Percentiles rank a stretch among this genome's conserved stretches.
Conservation (phyloP, 2,888 invertebrate genomes). For the Hirtodrosophila trivittata region DNA sequence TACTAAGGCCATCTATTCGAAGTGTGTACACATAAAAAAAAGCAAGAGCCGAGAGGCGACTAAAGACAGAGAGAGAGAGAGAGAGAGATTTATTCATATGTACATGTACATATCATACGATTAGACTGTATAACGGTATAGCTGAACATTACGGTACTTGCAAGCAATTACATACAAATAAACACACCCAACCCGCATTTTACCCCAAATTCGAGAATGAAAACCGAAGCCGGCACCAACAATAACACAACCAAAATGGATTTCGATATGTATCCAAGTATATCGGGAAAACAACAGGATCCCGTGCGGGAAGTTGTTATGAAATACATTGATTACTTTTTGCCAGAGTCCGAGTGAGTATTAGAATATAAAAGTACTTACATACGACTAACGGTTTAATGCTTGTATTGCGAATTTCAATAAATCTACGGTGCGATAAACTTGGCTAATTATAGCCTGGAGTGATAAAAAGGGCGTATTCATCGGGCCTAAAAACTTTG, state of each 20-base stretch:
- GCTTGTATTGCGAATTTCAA: background rate
- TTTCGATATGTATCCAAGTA: conserved; percentile 86
- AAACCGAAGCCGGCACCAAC: conserved; percentile 77
- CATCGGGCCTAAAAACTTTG: background rate
- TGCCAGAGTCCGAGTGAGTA: conserved; percentile 87
- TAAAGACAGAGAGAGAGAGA: conserved; percentile 1
- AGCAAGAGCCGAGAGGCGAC: background rate
- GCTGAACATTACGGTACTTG: conserved; percentile 33
- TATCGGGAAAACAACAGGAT: conserved; percentile 87
- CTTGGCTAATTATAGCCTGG: background rate
- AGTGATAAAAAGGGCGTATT: no score
- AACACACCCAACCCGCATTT: conserved; percentile 32
- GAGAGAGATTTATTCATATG: conserved; percentile 8
- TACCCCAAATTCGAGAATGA: conserved; percentile 68
- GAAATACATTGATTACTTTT: conserved; percentile 89
- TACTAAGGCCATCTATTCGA: conserved; percentile 8
- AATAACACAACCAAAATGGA: conserved; percentile 84
- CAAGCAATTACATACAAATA: background rate
- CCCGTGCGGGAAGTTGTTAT: conserved; percentile 88
- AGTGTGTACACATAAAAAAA: background rate
- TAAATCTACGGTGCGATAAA: no score
- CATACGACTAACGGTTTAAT: background rate
- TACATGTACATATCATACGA: conserved; percentile 38
- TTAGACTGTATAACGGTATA: conserved; percentile 32
- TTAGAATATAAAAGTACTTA: background rate